These are phyloP conservation scores for Sebastes minor DNA, from an alignment of 2,797 vertebrate species.

Conservation along the genomic window DNA sequence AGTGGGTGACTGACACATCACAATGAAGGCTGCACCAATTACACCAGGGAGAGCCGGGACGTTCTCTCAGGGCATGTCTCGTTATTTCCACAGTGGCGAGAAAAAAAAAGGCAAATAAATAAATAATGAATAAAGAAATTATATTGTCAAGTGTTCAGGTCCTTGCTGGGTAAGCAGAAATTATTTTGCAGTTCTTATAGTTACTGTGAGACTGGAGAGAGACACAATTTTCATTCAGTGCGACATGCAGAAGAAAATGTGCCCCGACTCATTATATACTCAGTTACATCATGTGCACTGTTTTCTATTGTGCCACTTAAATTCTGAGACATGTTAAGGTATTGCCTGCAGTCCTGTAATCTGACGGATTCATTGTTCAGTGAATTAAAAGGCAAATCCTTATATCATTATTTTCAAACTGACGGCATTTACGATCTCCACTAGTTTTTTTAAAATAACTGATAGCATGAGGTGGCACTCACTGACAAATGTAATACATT, in stretches of 20 bases:
- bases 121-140: constrained; percentile 46
- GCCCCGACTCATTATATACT: background rate
- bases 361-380: background rate
- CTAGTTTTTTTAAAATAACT: background rate
- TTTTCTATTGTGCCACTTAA: constrained; percentile 2
- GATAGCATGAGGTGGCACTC: background rate
- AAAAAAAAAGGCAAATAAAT: constrained; percentile 40
- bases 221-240: background rate
- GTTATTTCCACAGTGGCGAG: constrained; percentile 51
- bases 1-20: constrained; percentile 66
- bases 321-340: background rate
- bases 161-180: constrained; percentile 54
- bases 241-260: background rate
- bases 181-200: constrained; percentile 22
- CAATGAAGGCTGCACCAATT: constrained; percentile 65
- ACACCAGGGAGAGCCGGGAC: constrained; percentile 52
- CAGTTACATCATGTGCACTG: background rate
- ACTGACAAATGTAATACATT: background rate
- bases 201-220: background rate
- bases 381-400: background rate
- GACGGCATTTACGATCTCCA: background rate
- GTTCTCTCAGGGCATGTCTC: constrained; percentile 63
- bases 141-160: constrained; percentile 44
- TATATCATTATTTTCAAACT: background rate
- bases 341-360: background rate